Percentiles rank a stretch among this genome's conserved stretches.
phyloP scores from a whole-genome alignment of 1,140 invertebrate species.

The Aphaenogaster floridana region DNA sequence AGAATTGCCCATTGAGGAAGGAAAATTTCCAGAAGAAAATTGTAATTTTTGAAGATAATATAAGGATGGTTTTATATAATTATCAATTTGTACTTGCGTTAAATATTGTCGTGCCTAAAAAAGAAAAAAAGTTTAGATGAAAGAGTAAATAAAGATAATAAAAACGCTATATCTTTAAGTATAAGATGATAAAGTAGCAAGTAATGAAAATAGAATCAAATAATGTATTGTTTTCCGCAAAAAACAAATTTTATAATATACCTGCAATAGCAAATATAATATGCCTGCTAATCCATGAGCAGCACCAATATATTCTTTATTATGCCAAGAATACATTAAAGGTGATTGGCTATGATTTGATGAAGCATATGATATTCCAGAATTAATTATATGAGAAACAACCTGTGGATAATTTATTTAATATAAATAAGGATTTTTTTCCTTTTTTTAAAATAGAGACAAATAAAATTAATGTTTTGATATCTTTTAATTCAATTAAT shows the following conservation, averaged over 20 bases:
- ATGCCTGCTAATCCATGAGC: slow-evolving; percentile 96
- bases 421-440: background rate
- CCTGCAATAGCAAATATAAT: slow-evolving; percentile 93
- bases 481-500: slow-evolving; percentile 12
- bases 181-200: background rate
- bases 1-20: slow-evolving; percentile 92
- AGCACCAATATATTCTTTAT: slow-evolving; percentile 94
- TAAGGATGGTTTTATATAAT: slow-evolving; percentile 89
- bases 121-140: slow-evolving; percentile 34
- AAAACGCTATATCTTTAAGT: background rate
- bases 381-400: slow-evolving; percentile 89
- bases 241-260: slow-evolving; percentile 77
- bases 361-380: slow-evolving; percentile 89
- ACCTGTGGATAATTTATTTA: slow-evolving; percentile 86
- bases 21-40: slow-evolving; percentile 94
- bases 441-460: background rate
- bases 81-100: slow-evolving; percentile 87
- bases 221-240: slow-evolving; percentile 42
- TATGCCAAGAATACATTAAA: slow-evolving; percentile 95
- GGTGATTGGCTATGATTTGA: slow-evolving; percentile 88
- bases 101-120: slow-evolving; percentile 88
- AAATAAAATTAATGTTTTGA: background rate
- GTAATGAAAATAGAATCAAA: background rate
- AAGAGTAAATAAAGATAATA: background rate
- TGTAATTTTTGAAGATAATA: slow-evolving; percentile 89